Percentiles rank a stretch among this genome's conserved stretches.
Evolutionary conservation across 2,888 invertebrate genomes (phyloP).

Genomic region (Sialis fuliginosa): DNA sequence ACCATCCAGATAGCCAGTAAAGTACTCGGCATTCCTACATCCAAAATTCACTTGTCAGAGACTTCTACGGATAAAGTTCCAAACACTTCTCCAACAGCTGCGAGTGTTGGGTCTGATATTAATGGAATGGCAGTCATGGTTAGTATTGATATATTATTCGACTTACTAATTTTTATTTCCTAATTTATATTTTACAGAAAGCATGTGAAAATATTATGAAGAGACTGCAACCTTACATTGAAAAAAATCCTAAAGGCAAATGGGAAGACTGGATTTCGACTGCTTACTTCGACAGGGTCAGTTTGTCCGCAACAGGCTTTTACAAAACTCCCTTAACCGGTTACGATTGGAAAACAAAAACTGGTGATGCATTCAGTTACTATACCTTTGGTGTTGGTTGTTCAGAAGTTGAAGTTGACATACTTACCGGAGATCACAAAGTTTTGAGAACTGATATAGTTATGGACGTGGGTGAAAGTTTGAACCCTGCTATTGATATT

Average conservation of each 20-base stretch:
- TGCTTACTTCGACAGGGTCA: slow-evolving; percentile 62
- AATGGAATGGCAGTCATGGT: slow-evolving; percentile 80
- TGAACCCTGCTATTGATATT: slow-evolving; percentile 93
- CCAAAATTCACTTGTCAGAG: slow-evolving; percentile 65
- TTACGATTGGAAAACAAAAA: slow-evolving; percentile 49
- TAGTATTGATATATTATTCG: slow-evolving; percentile 8
- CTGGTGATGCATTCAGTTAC: slow-evolving; percentile 63
- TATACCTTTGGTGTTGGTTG: slow-evolving; percentile 75
- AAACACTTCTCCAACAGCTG: slow-evolving; percentile 79
- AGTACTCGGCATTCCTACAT: slow-evolving; percentile 46
- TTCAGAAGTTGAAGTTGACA: slow-evolving; percentile 84
- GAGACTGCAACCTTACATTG: slow-evolving; percentile 55
- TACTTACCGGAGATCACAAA: slow-evolving; percentile 84
- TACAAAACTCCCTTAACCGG: slow-evolving; percentile 55
- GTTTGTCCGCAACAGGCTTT: slow-evolving; percentile 70
- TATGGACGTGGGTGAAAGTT: slow-evolving; percentile 89
- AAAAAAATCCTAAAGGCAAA: slow-evolving; percentile 52
- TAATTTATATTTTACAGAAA: slow-evolving; percentile 26
- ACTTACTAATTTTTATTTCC: not conserved
- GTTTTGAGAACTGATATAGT: slow-evolving; percentile 81
- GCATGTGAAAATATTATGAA: slow-evolving; percentile 62
- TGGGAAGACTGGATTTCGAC: slow-evolving; percentile 73
- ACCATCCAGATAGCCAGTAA: slow-evolving; percentile 82
- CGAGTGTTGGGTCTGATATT: slow-evolving; percentile 73
- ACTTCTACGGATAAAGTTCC: slow-evolving; percentile 83